Base-by-base conservation (phyloP, 1,140 invertebrate species). In the Grapholita molesta region DNA sequence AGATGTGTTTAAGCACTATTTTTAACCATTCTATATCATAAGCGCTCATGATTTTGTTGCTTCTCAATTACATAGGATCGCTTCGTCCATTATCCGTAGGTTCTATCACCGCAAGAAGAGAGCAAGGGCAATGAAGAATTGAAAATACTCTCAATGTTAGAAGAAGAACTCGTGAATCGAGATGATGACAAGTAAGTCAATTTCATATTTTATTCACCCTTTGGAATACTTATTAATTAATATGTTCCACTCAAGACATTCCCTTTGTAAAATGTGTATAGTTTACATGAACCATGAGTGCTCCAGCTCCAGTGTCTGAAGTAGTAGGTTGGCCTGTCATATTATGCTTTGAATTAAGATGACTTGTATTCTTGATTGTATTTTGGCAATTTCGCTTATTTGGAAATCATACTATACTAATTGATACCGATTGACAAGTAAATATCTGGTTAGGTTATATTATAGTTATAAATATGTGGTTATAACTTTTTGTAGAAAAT, bases 141-240 rank as follows among this genome's bases (percentile, higher is more conserved):
- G 72, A 90, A 89, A 83, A 91, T 90, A 74, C 83, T 85, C 73
- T 74, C 76, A 28, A 91, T 91, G 89, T 92, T 98, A 67, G 93
- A 95, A 76, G 95, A 96, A 85, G 97, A 98, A 83, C 93, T 98
- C 21, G 95, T 97, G 68, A 96, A 95, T 78, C 94, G 96, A 84
- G 96, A 97, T 92, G 95, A 95, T 33, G 94, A 96, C 83, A 95
- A 94, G 95, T 96, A 91, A 92, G 89, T 92, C 52, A 53, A 64
- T 48, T 71, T 18, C 70, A 68, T 75, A 32, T 67, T 65, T 28
- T 64, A 48, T 61, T 70, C 32, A 65, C 23, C 42, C 24, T 65
- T 25, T 70, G 25, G 68, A 48, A 38, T 53, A 69, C 23, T 69
- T 61, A 48, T 25, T 53, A 69, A 11, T 69, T 61, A 8, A 30